phyloP scores from a whole-genome alignment of 2,113 vertebrate genomes.

The Myiozetetes cayanensis region DNA sequence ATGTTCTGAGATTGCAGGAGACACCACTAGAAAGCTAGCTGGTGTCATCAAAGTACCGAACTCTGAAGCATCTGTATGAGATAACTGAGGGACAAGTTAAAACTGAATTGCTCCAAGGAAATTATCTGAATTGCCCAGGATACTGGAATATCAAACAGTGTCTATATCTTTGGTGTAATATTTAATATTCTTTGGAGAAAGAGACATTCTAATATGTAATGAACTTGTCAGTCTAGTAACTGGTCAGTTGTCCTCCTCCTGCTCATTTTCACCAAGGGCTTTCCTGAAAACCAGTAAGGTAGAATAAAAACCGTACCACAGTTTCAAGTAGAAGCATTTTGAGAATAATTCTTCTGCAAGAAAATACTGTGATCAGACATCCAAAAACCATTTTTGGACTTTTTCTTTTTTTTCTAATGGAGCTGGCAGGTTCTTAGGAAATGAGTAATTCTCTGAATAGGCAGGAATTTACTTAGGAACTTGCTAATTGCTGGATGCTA shows the following conservation, averaged over 20 bases:
- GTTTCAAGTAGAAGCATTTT: background rate
- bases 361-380: background rate
- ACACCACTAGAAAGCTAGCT: background rate
- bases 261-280: background rate
- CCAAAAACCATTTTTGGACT: background rate
- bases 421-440: constrained; percentile 21
- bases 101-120: background rate
- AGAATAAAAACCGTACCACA: background rate
- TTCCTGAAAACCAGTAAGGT: background rate
- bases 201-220: background rate
- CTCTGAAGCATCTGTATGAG: background rate
- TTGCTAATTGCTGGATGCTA: background rate
- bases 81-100: background rate
- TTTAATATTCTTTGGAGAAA: background rate
- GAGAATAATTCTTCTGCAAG: background rate
- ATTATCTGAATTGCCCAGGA: background rate
- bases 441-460: constrained; percentile 26
- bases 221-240: background rate
- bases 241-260: background rate
- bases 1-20: background rate
- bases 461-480: constrained; percentile 3
- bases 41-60: background rate
- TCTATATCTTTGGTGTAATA: background rate
- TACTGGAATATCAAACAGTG: background rate
- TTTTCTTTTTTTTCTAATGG: background rate